Conservation (phyloP, 2,797 vertebrate genomes). For the Pangasius mekongensis region DNA sequence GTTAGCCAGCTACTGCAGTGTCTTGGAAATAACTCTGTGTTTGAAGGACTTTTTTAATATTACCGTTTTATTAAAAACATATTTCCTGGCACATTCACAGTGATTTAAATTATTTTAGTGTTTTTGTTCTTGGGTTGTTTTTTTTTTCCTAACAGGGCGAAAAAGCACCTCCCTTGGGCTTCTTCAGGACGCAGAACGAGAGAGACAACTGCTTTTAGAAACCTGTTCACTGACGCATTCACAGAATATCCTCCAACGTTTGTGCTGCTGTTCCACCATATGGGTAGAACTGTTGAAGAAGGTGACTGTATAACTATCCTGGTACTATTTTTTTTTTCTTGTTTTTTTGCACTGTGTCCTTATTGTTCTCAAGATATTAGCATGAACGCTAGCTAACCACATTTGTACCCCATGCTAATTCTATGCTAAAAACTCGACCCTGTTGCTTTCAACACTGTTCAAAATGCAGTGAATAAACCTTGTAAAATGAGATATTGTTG, state of each 20-base stretch:
- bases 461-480: background rate
- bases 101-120: background rate
- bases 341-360: too few species aligned
- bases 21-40: background rate
- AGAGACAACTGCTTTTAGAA: background rate
- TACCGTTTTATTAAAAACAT: constrained; percentile 1
- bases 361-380: background rate
- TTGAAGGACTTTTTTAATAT: constrained; percentile 18
- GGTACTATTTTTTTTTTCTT: background rate
- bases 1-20: background rate
- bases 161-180: background rate
- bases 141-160: background rate
- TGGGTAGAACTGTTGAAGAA: background rate
- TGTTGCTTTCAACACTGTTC: background rate
- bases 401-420: background rate
- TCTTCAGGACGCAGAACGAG: background rate
- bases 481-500: background rate
- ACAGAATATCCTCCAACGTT: background rate
- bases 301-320: background rate
- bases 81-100: constrained; percentile 16
- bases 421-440: background rate
- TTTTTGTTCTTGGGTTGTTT: too few species aligned
- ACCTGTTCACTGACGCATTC: background rate
- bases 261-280: background rate
- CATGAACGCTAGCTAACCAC: background rate